Evolutionary conservation across 2,888 invertebrate genomes (phyloP), one percentile per base, ranked within the genome.

Genomic region (Protula sp.): DNA sequence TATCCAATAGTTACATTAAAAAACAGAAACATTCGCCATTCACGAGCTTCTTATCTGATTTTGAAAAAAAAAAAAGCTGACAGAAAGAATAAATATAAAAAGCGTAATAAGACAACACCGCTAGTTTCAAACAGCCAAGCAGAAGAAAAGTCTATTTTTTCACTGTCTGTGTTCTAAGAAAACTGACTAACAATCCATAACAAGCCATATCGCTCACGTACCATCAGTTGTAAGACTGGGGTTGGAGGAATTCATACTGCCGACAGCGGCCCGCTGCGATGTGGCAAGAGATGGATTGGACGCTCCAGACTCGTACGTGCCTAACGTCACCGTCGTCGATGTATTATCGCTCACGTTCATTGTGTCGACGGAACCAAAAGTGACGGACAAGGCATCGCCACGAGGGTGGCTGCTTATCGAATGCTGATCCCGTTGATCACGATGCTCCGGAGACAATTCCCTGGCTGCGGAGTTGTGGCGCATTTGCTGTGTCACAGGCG

Each of bases 311-410:
- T 85, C 85, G 61, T 83, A 82, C 22, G 85, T 85, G 66, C 85
- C 85, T 66, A 85, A 75, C 3, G 85, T 85, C 45, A 85, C 82
- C 19, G 84, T 83, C 2, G 85, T 85, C 2, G 85, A 85, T 0
- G 78, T 67, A 24, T 62, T 77, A 64, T 78, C 78, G 67, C 78
- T 78, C 68, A 76, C 84, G 31, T 66, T 65, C 48, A 67, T 57
- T 3, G 85, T 85, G 70, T 85, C 85, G 29, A 85, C 83, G 22
- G 85, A 85, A 29, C 85, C 85, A 80, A 85, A 78, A 31, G 73
- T 72, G 62, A 61, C 71, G 26, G 65, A 67, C 52, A 75, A 64
- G 52, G 73, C 75, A 57, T 76, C 75, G 48, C 75, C 63, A 57
- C 76, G 73, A 55, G 76, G 72, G 28, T 74, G 74, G 57, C 73